These are phyloP conservation scores for Drosophila pallidifrons DNA, from an alignment of 1,140 invertebrate genomes.

Conservation along the genomic window DNA sequence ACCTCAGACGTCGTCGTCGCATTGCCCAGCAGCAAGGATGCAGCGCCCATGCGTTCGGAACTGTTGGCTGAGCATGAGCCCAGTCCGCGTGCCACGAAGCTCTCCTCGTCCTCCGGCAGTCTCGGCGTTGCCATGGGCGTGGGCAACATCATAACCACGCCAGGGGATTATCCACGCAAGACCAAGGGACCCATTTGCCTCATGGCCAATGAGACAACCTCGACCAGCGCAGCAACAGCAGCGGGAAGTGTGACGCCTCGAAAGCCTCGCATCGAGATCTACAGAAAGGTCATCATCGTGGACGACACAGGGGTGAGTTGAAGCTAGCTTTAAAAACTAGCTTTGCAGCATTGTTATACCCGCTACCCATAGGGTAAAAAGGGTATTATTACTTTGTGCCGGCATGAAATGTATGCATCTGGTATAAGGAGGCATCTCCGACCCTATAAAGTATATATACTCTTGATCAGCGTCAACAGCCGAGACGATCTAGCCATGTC, in stretches of 20 bases:
- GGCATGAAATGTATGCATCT: too few relatives aligned
- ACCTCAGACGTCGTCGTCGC: conserved; percentile 6
- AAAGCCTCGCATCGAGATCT: conserved; percentile 86
- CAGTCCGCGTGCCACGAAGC: conserved; percentile 69
- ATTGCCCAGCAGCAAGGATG: conserved; percentile 33
- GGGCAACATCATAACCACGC: conserved; percentile 78
- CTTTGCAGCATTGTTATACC: too few relatives aligned
- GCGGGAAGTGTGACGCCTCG: conserved; percentile 7
- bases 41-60: conserved; percentile 16
- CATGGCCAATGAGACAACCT: conserved; percentile 38
- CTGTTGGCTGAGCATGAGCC: conserved; percentile 49
- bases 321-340: too few relatives aligned
- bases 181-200: conserved; percentile 81
- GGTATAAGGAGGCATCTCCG: too few relatives aligned
- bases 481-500: too few relatives aligned
- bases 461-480: too few relatives aligned
- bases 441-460: too few relatives aligned
- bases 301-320: conserved; percentile 85
- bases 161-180: conserved; percentile 79
- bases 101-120: conserved; percentile 77
- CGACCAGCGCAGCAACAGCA: neutral
- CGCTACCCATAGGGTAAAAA: too few relatives aligned
- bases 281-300: conserved; percentile 87
- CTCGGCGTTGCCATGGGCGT: conserved; percentile 65
- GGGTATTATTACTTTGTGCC: too few relatives aligned